Evolutionary conservation across 2,797 vertebrate genomes (phyloP).

Genomic region (Sparidentex hasta): DNA sequence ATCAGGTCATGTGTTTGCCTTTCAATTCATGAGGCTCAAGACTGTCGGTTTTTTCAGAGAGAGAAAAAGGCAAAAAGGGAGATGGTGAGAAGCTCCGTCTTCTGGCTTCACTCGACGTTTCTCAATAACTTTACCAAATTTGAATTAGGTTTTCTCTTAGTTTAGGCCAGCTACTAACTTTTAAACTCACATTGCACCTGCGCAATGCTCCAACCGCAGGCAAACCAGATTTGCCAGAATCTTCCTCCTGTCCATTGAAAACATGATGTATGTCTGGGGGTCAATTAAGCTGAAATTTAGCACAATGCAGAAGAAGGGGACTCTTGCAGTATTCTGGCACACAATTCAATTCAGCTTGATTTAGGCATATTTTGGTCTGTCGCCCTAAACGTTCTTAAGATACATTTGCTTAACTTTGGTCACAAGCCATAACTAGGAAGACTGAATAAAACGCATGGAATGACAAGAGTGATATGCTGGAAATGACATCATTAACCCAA

Average conservation of each 20-base stretch:
- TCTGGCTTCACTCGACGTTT: not conserved
- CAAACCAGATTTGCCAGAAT: not conserved
- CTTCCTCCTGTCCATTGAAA: not conserved
- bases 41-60: not conserved
- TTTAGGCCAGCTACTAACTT: not conserved
- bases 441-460: not conserved
- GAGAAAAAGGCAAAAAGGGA: not conserved
- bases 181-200: not conserved
- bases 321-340: not conserved
- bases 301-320: not conserved
- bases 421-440: not conserved
- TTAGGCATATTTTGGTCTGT: not conserved
- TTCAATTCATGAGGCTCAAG: slow-evolving; percentile 18
- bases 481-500: not conserved
- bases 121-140: no score
- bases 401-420: slow-evolving; percentile 9
- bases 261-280: not conserved
- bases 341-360: not conserved
- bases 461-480: slow-evolving; percentile 10
- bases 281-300: not conserved
- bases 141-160: not conserved
- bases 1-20: slow-evolving; percentile 3
- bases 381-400: not conserved
- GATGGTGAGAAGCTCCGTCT: not conserved
- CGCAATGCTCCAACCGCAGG: not conserved